phyloP scores from a whole-genome alignment of 2,888 invertebrate species.

The Morpho deidamia region DNA sequence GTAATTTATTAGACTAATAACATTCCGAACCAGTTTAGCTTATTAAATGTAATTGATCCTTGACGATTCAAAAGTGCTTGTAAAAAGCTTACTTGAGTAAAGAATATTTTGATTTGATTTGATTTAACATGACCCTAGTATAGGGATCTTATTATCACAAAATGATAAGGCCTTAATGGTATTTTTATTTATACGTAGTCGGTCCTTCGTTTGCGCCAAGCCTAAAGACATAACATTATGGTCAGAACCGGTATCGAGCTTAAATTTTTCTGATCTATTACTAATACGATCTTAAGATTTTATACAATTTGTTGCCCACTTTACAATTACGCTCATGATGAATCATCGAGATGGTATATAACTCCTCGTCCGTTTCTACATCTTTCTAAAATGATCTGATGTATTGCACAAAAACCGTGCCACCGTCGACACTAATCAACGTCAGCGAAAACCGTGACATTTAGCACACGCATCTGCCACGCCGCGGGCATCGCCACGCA shows the following conservation, averaged over 20 bases:
- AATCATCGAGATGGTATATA: not conserved
- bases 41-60: too few species aligned
- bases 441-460: not conserved
- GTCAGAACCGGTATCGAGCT: constrained; percentile 13
- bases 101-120: too few species aligned
- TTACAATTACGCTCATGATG: not conserved
- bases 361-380: not conserved
- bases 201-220: not conserved
- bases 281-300: constrained; percentile 9
- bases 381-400: not conserved
- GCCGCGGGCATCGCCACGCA: not conserved
- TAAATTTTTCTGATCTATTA: constrained; percentile 11
- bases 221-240: constrained; percentile 8
- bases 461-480: not conserved
- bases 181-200: not conserved
- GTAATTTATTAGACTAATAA: too few species aligned
- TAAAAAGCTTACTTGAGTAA: too few species aligned
- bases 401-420: not conserved
- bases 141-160: constrained; percentile 2
- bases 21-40: too few species aligned
- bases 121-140: constrained; percentile 1
- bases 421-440: too few species aligned
- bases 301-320: constrained; percentile 6
- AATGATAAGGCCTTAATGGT: not conserved
- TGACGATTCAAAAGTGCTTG: too few species aligned